These are phyloP conservation scores for Drosophila saltans DNA, from an alignment of 1,140 invertebrate genomes.

Conservation along the genomic window DNA sequence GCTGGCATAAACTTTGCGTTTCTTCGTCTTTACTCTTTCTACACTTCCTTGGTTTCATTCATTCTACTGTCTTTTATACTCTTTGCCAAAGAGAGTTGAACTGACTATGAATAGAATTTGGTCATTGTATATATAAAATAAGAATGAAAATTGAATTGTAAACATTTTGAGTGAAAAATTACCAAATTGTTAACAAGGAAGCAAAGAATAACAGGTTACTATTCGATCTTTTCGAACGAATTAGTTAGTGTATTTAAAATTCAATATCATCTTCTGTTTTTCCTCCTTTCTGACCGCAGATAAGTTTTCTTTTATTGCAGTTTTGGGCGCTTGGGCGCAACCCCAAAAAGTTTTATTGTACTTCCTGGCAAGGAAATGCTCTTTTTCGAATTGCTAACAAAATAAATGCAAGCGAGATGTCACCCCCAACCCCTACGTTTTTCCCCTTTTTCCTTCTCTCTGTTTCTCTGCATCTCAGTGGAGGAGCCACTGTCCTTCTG, in stretches of 20 bases:
- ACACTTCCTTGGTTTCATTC: neutral
- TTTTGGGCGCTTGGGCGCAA: constrained; percentile 38
- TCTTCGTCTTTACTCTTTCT: constrained; percentile 26
- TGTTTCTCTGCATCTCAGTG: neutral
- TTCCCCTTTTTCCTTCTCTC: neutral
- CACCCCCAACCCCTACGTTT: neutral
- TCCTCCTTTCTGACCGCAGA: constrained; percentile 43
- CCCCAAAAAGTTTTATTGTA: constrained; percentile 74
- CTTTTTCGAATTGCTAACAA: constrained; percentile 57
- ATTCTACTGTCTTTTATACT: neutral
- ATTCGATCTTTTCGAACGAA: too few species aligned
- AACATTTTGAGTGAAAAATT: too few species aligned
- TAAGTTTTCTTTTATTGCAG: constrained; percentile 80
- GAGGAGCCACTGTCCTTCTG: neutral
- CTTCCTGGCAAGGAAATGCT: constrained; percentile 53
- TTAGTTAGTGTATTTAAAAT: too few species aligned
- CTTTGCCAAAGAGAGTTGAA: neutral
- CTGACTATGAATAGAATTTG: neutral
- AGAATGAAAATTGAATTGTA: too few species aligned
- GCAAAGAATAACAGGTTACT: too few species aligned
- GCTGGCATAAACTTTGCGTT: constrained; percentile 74
- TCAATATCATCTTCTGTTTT: neutral
- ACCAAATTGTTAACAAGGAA: too few species aligned
- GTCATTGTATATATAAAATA: too few species aligned
- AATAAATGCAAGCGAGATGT: constrained; percentile 44